phyloP scores from a whole-genome alignment of 2,888 invertebrate species.

The Chaitophorus viminalis region DNA sequence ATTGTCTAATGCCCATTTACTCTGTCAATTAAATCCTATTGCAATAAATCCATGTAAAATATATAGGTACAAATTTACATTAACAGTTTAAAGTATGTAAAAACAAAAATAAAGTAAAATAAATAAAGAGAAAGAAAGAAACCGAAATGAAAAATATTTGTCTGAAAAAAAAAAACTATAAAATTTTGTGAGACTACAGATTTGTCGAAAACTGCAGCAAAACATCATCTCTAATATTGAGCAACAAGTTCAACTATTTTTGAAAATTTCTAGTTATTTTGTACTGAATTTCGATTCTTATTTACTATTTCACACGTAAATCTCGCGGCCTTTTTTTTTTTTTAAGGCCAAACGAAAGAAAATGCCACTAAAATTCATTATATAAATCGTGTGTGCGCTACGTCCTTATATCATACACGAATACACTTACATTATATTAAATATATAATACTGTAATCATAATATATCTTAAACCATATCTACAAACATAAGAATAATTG shows the following conservation, averaged over 20 bases:
- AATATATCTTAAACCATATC: constrained; percentile 58
- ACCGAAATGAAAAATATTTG: not conserved
- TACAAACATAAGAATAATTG: constrained; percentile 53
- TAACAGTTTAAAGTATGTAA: not conserved
- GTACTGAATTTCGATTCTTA: constrained; percentile 60
- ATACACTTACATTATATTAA: constrained; percentile 45
- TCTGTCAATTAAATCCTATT: constrained; percentile 31
- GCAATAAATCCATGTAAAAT: not conserved
- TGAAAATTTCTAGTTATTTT: constrained; percentile 55
- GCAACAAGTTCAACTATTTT: constrained; percentile 59
- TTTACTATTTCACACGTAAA: constrained; percentile 47
- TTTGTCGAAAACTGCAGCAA: constrained; percentile 31
- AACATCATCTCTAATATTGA: constrained; percentile 52
- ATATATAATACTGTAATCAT: constrained; percentile 56
- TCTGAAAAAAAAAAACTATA: not conserved
- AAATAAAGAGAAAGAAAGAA: not conserved
- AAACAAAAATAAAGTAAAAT: too few relatives aligned
- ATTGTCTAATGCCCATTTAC: constrained; percentile 51
- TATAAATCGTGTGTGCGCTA: constrained; percentile 47
- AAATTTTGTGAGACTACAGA: constrained; percentile 18
- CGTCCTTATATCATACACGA: constrained; percentile 33
- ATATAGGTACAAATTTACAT: not conserved
- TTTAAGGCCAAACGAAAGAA: constrained; percentile 10
- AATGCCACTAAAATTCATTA: constrained; percentile 41
- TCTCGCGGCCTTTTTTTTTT: constrained; percentile 12